Evolutionary conservation across 2,888 invertebrate genomes (phyloP).

Genomic region (Psylliodes chrysocephalus): DNA sequence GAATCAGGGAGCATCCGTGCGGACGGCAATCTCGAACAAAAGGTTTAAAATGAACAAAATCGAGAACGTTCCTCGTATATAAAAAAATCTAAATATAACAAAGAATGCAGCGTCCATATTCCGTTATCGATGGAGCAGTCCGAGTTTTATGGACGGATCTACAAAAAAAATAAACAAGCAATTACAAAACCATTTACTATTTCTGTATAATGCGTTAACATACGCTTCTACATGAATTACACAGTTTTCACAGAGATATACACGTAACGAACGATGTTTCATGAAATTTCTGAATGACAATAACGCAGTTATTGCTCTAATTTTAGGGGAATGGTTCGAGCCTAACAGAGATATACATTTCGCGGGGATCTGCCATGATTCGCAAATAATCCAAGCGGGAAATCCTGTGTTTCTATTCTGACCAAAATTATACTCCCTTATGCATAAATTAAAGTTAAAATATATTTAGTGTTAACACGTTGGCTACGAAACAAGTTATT

Average conservation of each 20-base stretch:
- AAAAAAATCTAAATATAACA: too few relatives aligned
- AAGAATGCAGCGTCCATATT: too few relatives aligned
- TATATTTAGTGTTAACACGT: slow-evolving; percentile 5
- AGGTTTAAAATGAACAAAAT: too few relatives aligned
- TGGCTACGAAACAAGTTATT: too few relatives aligned
- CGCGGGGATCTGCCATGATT: slow-evolving; percentile 28
- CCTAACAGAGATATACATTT: slow-evolving; percentile 31
- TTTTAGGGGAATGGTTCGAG: slow-evolving; percentile 26
- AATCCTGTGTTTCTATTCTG: slow-evolving; percentile 29
- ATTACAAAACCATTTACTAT: slow-evolving; percentile 17
- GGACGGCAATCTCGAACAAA: too few relatives aligned
- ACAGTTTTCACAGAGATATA: slow-evolving; percentile 17
- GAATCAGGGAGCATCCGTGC: too few relatives aligned
- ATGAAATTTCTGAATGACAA: slow-evolving; percentile 28
- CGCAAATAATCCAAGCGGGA: slow-evolving; percentile 29
- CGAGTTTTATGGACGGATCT: not conserved
- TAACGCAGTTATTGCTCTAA: slow-evolving; percentile 27
- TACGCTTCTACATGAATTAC: slow-evolving; percentile 25
- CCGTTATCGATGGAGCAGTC: not conserved
- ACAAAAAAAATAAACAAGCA: slow-evolving; percentile 5
- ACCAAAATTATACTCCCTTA: slow-evolving; percentile 26
- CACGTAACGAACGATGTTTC: slow-evolving; percentile 25
- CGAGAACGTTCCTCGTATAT: too few relatives aligned
- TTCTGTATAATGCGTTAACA: slow-evolving; percentile 19
- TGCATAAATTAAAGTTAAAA: slow-evolving; percentile 20